These are phyloP conservation scores for Petrocephalus sullivani DNA, from an alignment of 2,797 vertebrate genomes.

Conservation along the genomic window DNA sequence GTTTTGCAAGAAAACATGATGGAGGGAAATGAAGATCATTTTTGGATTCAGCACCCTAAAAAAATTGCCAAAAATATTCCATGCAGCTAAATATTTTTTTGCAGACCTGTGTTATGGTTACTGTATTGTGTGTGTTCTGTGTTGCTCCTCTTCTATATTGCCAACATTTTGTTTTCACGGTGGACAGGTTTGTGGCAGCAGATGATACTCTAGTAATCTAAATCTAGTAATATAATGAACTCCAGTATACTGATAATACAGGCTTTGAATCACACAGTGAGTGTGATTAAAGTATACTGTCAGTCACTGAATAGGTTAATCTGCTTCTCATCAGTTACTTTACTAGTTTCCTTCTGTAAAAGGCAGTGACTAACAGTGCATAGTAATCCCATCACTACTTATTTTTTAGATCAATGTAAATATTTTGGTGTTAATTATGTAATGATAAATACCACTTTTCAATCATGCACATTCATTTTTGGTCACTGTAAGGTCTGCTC, in stretches of 20 bases:
- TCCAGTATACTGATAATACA: neutral
- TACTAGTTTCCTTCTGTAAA: neutral
- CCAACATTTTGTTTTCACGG: conserved; percentile 27
- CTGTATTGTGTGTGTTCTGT: neutral
- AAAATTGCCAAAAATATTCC: too few species aligned
- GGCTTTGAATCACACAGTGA: neutral
- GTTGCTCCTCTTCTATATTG: neutral
- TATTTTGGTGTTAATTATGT: neutral
- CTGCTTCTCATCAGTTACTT: neutral
- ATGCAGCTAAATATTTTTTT: too few species aligned
- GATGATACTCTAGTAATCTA: conserved; percentile 64
- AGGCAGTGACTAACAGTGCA: neutral
- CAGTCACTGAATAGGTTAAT: neutral
- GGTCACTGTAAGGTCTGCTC: neutral
- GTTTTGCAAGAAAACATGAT: too few species aligned
- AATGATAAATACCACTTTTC: neutral
- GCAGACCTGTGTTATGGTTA: too few species aligned
- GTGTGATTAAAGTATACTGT: neutral
- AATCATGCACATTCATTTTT: neutral
- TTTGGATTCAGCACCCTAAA: too few species aligned
- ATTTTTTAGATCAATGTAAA: neutral
- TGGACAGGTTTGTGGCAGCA: conserved; percentile 48
- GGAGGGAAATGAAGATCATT: too few species aligned
- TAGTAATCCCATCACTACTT: neutral
- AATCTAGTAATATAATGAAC: neutral